phyloP scores from a whole-genome alignment of 1,140 invertebrate species.

The Epicauta chinensis region DNA sequence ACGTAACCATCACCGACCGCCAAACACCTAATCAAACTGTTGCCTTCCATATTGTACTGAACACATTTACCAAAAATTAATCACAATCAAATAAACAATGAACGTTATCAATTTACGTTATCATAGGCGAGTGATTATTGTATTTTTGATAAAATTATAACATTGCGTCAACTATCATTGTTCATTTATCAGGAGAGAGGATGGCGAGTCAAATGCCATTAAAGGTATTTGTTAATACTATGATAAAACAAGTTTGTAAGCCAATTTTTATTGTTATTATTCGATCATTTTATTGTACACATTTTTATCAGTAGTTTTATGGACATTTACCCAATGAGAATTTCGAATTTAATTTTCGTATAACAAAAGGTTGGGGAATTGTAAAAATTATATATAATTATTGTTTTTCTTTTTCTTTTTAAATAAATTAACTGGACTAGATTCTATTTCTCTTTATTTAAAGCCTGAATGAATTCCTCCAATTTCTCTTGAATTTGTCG shows the following conservation, averaged over 20 bases:
- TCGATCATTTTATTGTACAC: conserved; percentile 1
- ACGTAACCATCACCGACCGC: conserved; percentile 17
- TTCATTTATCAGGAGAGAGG: too few relatives aligned
- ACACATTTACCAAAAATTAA: neutral
- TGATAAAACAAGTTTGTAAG: conserved; percentile 2
- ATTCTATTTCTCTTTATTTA: conserved; percentile 72
- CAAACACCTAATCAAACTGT: conserved; percentile 7
- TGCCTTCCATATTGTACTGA: conserved; percentile 1
- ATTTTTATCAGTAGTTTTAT: neutral
- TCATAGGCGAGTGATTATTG: too few relatives aligned
- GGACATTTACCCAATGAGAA: too few relatives aligned
- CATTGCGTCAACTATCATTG: too few relatives aligned
- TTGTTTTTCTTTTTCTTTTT: too few relatives aligned
- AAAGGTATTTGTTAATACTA: too few relatives aligned
- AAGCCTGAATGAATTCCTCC: conserved; percentile 94
- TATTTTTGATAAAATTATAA: too few relatives aligned
- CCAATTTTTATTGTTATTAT: conserved; percentile 1
- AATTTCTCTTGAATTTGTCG: conserved; percentile 96
- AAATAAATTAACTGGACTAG: neutral
- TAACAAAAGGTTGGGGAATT: too few relatives aligned
- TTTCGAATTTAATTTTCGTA: too few relatives aligned
- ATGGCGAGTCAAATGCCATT: too few relatives aligned
- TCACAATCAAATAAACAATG: neutral
- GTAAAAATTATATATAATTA: too few relatives aligned
- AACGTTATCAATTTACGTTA: too few relatives aligned